Percentiles rank a stretch among this genome's conserved stretches.
Conservation (phyloP, 2,888 invertebrate genomes). For the Nycteola revayana region DNA sequence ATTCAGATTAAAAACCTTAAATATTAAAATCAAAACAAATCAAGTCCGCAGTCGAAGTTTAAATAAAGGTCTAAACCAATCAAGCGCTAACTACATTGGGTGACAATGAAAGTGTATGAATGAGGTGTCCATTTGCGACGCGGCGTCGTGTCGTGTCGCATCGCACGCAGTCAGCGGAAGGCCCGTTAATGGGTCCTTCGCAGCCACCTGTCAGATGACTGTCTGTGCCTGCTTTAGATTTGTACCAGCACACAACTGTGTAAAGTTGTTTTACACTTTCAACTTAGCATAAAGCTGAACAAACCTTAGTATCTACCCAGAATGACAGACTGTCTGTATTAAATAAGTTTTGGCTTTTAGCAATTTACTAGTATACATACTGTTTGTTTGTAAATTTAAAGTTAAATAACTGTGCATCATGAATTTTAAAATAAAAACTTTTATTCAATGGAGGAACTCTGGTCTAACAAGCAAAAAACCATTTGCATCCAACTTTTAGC, state of each 20-base stretch:
- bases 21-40: no score
- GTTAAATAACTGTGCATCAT: no score
- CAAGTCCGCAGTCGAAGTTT: constrained; percentile 3
- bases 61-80: constrained; percentile 35
- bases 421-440: no score
- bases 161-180: constrained; percentile 43
- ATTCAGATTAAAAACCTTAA: no score
- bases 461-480: constrained; percentile 55
- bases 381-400: no score
- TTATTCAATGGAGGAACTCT: constrained; percentile 39
- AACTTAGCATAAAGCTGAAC: no score
- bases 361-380: no score
- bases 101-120: constrained; percentile 50
- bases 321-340: no score
- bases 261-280: constrained; percentile 30
- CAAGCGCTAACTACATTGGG: constrained; percentile 34
- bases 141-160: constrained; percentile 39
- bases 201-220: constrained; percentile 69
- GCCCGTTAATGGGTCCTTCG: constrained; percentile 61
- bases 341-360: no score
- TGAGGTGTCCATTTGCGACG: constrained; percentile 46
- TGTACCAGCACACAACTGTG: constrained; percentile 36
- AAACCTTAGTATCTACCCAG: no score
- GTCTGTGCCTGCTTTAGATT: constrained; percentile 49
- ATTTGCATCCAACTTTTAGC: constrained; percentile 63